Evolutionary conservation across 2,113 vertebrate species (phyloP).

Genomic region (Butastur rufipennis): DNA sequence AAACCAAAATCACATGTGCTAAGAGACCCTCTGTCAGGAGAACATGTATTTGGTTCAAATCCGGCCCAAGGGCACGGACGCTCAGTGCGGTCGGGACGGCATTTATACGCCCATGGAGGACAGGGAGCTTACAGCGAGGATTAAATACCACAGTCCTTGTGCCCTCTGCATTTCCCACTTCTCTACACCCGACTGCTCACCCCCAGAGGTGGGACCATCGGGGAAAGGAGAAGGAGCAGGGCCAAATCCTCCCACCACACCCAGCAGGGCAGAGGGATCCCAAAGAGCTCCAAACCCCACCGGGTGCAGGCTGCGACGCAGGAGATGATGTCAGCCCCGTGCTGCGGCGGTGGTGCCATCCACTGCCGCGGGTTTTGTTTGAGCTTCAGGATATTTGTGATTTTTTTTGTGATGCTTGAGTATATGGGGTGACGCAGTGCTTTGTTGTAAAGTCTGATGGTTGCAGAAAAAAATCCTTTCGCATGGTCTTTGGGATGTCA

Average conservation of each 20-base stretch:
- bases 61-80: fast-evolving
- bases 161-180: neutral
- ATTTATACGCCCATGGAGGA: fast-evolving
- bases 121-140: neutral
- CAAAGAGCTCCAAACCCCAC: neutral
- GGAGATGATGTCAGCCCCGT: neutral
- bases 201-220: neutral
- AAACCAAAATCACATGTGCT: neutral
- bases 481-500: fast-evolving
- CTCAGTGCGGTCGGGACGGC: fast-evolving
- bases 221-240: neutral
- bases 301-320: fast-evolving
- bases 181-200: fast-evolving
- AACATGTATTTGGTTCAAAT: neutral
- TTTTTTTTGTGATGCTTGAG: neutral
- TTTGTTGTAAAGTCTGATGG: neutral
- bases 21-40: neutral
- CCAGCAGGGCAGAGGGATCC: neutral
- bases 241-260: neutral
- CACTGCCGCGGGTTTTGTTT: fast-evolving
- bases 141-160: neutral
- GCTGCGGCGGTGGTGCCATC: neutral
- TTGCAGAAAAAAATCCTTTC: neutral
- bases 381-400: neutral
- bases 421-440: fast-evolving